Evolutionary conservation across 2,797 vertebrate species (phyloP), one percentile per base, ranked within the genome.

Genomic region (Alcedo atthis): DNA sequence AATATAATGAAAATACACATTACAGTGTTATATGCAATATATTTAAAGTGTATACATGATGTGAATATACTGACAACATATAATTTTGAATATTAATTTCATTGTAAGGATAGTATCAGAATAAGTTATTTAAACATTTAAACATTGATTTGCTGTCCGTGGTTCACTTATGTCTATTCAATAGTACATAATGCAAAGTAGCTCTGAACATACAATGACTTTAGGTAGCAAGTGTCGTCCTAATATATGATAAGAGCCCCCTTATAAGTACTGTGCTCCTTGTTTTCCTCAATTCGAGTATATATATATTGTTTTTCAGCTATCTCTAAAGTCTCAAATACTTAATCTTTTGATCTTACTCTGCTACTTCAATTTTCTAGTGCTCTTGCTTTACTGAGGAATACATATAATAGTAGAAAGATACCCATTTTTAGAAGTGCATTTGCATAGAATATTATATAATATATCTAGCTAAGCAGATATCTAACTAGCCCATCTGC

Each of bases 291-390:
- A 67, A 10, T 10, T 89, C 25, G 78, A 54, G 8, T 15, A 13
- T 71, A 12, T 71, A 12, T 63, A 7, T 12, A 54, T 9, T 8
- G 2, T 63, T 12, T 42, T 54, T 42, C 3, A 14, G 17, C 28
- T 81, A 37, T 33, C 28, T 77, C 81, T 75, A 24, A 63, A 26
- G 9, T 81, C 10, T 12, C 8, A 68, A 59, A 46, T 69, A 30
- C 10, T 57, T 90, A 3, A 59, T 33, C 24, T 81, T 89, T 73
- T 88, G 30, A 57, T 84, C 17, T 76, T 78, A 4, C 9, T 84
- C 25, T 67, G 22, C n/a, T 82, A 25, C 64, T 80, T 67, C 12
- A 81, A 46, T 89, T 92, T 89, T 74, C n/a, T 49, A 57, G 10
- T 46, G 28, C 10, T 73, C 16, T 59, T 51, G 3, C 13, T 92